These are phyloP conservation scores for Smittia sp. DNA, from an alignment of 2,888 invertebrate genomes.

Conservation along the genomic window DNA sequence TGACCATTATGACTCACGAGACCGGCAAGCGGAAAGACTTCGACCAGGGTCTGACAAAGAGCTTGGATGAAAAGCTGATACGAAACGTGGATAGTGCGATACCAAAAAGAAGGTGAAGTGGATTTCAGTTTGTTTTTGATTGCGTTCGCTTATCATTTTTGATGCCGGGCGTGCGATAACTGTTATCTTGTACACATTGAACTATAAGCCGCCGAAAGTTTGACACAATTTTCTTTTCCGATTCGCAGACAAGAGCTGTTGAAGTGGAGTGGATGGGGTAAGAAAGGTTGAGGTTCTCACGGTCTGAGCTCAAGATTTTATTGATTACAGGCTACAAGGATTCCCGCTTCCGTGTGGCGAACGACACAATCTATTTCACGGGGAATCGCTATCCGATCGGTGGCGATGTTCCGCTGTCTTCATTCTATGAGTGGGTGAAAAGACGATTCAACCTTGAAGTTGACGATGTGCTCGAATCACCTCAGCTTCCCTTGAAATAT, in stretches of 20 bases:
- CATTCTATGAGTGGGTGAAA: constrained; percentile 77
- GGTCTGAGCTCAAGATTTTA: not conserved
- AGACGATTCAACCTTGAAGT: constrained; percentile 69
- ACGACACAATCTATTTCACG: constrained; percentile 64
- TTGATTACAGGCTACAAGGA: constrained; percentile 75
- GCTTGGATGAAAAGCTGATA: constrained; percentile 19
- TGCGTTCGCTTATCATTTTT: not conserved
- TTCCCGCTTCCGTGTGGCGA: constrained; percentile 73
- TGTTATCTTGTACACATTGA: not conserved
- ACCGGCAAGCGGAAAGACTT: not conserved
- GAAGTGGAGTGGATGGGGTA: constrained; percentile 98
- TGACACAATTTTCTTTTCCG: not conserved
- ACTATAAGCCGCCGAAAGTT: not conserved
- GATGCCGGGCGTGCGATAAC: not conserved
- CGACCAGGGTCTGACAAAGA: not conserved
- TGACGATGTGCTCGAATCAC: constrained; percentile 51
- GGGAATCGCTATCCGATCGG: constrained; percentile 65
- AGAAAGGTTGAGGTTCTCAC: not conserved
- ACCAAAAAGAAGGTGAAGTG: constrained; percentile 30
- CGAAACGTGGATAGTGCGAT: constrained; percentile 32
- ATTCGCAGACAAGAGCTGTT: constrained; percentile 77
- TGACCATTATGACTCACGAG: not conserved
- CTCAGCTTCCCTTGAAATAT: constrained; percentile 61
- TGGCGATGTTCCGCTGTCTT: constrained; percentile 65
- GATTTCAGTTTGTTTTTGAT: not conserved